A percentile compares a stretch with the other conserved stretches of the same genome.
Evolutionary conservation across 2,888 invertebrate genomes (phyloP).

Genomic region (Ectemnius continuus): DNA sequence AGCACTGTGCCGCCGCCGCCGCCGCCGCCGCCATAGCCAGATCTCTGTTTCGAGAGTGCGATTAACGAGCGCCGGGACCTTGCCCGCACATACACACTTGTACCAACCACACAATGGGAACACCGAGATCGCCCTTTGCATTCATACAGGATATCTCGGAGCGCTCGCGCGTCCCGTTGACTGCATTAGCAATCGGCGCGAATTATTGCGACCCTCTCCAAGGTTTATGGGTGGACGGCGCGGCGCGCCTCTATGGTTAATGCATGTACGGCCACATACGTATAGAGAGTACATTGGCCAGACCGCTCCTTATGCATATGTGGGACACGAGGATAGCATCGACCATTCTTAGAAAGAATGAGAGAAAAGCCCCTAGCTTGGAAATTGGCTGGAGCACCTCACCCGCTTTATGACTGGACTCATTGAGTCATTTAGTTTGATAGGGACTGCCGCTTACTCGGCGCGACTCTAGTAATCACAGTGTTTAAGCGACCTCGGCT

Average conservation of each 20-base stretch:
- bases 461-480: background rate
- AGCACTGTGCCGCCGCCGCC: background rate
- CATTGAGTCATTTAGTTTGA: conserved; percentile 14
- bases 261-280: conserved; percentile 26
- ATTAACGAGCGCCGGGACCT: background rate
- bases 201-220: conserved; percentile 47
- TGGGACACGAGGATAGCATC: conserved; percentile 33
- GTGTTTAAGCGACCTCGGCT: background rate
- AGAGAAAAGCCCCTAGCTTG: no score
- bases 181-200: conserved; percentile 36
- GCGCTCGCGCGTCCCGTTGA: conserved; percentile 2
- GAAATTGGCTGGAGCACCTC: no score
- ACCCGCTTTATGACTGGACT: conserved; percentile 12
- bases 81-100: background rate
- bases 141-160: background rate
- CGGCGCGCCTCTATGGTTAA: conserved; percentile 32
- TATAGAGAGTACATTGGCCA: conserved; percentile 7
- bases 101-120: background rate
- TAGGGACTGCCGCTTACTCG: no score
- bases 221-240: conserved; percentile 35
- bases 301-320: conserved; percentile 17
- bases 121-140: conserved; percentile 1
- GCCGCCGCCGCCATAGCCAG: no score
- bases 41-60: background rate
- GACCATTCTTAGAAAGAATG: no score